These are phyloP conservation scores for Marronus borbonicus DNA, from an alignment of 2,888 invertebrate species.

Conservation along the genomic window DNA sequence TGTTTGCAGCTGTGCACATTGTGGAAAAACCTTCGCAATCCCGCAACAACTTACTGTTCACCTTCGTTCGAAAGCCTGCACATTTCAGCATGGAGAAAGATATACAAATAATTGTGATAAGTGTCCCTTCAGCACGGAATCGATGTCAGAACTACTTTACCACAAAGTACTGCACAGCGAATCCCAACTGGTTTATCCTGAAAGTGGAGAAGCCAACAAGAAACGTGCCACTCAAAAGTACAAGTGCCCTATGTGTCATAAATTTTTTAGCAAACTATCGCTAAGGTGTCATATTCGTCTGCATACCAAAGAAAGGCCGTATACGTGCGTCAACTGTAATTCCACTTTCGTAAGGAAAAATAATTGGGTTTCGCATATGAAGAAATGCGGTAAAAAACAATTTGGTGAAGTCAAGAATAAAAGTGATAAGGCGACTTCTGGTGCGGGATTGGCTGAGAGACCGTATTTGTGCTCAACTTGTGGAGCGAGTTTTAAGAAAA, in stretches of 20 bases:
- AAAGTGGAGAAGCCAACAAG: slow-evolving; percentile 63
- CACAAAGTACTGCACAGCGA: slow-evolving; percentile 80
- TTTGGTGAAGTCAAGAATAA: background rate
- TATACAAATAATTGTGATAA: slow-evolving; percentile 72
- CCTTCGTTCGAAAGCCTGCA: slow-evolving; percentile 76
- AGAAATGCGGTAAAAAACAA: slow-evolving; percentile 70
- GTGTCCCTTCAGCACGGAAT: slow-evolving; percentile 77
- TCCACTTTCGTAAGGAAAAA: slow-evolving; percentile 79
- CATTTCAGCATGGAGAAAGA: slow-evolving; percentile 62
- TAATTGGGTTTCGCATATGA: slow-evolving; percentile 77
- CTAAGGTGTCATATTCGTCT: slow-evolving; percentile 80
- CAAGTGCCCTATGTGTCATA: slow-evolving; percentile 80
- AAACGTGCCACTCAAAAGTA: slow-evolving; percentile 71
- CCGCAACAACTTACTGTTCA: slow-evolving; percentile 85
- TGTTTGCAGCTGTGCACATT: slow-evolving; percentile 78
- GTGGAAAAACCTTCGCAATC: slow-evolving; percentile 79
- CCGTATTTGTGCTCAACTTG: slow-evolving; percentile 70
- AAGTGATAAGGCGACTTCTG: slow-evolving; percentile 14
- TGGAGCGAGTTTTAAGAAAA: slow-evolving; percentile 70
- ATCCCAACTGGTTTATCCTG: slow-evolving; percentile 66
- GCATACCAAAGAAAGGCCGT: slow-evolving; percentile 84
- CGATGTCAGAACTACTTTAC: slow-evolving; percentile 81
- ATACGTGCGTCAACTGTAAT: slow-evolving; percentile 77
- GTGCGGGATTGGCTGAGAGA: slow-evolving; percentile 56
- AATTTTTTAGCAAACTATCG: slow-evolving; percentile 77